Evolutionary conservation across 2,888 invertebrate genomes (phyloP).

Genomic region (Thera obeliscata): DNA sequence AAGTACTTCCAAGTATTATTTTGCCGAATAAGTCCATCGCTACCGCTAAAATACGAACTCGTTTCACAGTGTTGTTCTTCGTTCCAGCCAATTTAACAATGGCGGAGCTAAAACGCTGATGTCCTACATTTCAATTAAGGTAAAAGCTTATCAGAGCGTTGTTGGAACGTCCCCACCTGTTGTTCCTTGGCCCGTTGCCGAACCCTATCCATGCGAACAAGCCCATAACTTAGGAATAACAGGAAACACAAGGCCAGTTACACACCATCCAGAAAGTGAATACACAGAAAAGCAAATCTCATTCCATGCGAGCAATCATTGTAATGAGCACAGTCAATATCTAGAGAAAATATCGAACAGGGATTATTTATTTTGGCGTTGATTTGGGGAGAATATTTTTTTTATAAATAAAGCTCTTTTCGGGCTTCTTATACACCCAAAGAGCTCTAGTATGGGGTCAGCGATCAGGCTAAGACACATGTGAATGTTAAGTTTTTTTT

Average conservation of each 20-base stretch:
- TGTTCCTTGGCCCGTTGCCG: slow-evolving; percentile 32
- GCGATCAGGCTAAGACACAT: no score
- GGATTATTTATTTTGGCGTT: not conserved
- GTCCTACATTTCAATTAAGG: slow-evolving; percentile 28
- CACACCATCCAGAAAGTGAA: slow-evolving; percentile 5
- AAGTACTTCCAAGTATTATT: no score
- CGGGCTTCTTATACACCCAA: no score
- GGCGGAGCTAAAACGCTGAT: slow-evolving; percentile 6
- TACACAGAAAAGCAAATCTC: slow-evolving; percentile 4
- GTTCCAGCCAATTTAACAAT: slow-evolving; percentile 1
- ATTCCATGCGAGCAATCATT: slow-evolving; percentile 10
- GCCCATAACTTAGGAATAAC: slow-evolving; percentile 23
- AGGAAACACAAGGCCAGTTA: slow-evolving; percentile 11
- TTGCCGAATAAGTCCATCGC: no score
- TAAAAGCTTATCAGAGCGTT: slow-evolving; percentile 24
- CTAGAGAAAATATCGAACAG: not conserved
- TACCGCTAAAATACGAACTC: no score
- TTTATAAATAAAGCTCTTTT: no score
- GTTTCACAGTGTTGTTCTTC: not conserved
- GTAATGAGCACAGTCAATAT: slow-evolving; percentile 16
- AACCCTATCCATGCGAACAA: slow-evolving; percentile 24
- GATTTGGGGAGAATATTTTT: not conserved
- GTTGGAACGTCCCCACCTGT: slow-evolving; percentile 32
- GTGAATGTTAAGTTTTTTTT: no score
- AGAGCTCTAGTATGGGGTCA: no score